Percentiles rank a stretch among this genome's conserved stretches.
Conservation (phyloP, 2,113 vertebrate genomes). For the Myiozetetes cayanensis region DNA sequence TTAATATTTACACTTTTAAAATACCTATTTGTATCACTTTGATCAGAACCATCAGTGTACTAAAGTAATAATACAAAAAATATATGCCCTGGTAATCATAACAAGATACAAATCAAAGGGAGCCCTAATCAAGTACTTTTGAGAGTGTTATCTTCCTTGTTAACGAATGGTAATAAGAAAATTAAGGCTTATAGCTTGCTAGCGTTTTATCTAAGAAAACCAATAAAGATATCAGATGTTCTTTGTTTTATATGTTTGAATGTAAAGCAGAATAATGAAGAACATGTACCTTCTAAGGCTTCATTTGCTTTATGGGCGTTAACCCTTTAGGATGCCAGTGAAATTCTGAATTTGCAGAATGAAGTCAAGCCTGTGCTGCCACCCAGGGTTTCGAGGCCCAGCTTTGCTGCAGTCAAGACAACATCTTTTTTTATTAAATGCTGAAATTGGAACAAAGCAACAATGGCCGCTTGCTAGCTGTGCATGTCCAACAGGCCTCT, state of each 20-base stretch:
- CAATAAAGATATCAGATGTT: conserved; percentile 67
- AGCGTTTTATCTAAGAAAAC: conserved; percentile 63
- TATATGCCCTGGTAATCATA: conserved; percentile 40
- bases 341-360: background rate
- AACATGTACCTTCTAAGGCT: conserved; percentile 8
- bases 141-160: conserved; percentile 65
- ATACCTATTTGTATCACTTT: conserved; percentile 23
- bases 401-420: background rate
- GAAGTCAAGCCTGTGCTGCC: background rate
- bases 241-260: conserved; percentile 58
- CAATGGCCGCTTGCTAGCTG: conserved; percentile 74
- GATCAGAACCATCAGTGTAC: conserved; percentile 28
- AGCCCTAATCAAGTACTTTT: conserved; percentile 63
- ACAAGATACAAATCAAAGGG: conserved; percentile 62
- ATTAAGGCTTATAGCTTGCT: conserved; percentile 65
- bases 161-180: conserved; percentile 72
- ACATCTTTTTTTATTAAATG: conserved; percentile 78
- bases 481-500: conserved; percentile 82
- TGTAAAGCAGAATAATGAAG: conserved; percentile 45
- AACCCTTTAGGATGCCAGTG: background rate
- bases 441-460: conserved; percentile 81
- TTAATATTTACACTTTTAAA: conserved; percentile 36
- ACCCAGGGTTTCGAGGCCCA: background rate
- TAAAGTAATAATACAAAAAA: conserved; percentile 54
- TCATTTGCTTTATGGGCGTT: conserved; percentile 3